Conservation (phyloP, 1,140 invertebrate species). For the Maconellicoccus hirsutus region DNA sequence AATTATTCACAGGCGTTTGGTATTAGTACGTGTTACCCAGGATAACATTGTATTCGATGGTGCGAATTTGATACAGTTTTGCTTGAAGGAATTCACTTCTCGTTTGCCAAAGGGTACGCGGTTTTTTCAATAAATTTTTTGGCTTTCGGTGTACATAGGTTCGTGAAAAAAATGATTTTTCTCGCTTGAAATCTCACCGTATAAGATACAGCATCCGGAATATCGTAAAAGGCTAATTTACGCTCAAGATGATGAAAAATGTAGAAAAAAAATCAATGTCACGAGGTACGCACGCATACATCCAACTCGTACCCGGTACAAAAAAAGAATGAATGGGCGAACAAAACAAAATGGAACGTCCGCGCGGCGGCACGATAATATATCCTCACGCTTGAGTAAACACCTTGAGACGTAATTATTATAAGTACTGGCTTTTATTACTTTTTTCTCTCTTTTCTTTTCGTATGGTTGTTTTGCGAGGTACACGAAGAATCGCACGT, state of each 20-base stretch:
- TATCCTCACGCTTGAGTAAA: constrained; percentile 7
- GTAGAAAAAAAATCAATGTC: neutral
- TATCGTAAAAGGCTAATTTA: neutral
- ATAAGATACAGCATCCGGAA: neutral
- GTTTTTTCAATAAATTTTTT: neutral
- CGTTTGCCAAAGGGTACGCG: neutral
- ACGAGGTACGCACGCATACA: neutral
- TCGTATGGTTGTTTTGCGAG: neutral
- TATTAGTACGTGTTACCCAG: neutral
- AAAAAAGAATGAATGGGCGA: neutral
- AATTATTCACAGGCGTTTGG: constrained; percentile 1
- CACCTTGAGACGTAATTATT: constrained; percentile 2
- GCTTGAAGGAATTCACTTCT: neutral
- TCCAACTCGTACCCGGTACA: too few species aligned
- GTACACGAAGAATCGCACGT: neutral
- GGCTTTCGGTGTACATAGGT: too few species aligned
- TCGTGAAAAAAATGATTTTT: too few species aligned
- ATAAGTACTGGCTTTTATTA: constrained; percentile 9
- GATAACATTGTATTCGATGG: neutral
- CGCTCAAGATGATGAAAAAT: neutral
- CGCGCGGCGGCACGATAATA: neutral
- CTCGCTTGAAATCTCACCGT: too few species aligned
- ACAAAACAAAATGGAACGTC: neutral
- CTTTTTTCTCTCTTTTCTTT: neutral
- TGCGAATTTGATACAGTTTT: constrained; percentile 1